Base-by-base conservation (phyloP, 30 jellyfish, hydroid and myxozoan genomes). In the Chrysaora quinquecirrha region DNA sequence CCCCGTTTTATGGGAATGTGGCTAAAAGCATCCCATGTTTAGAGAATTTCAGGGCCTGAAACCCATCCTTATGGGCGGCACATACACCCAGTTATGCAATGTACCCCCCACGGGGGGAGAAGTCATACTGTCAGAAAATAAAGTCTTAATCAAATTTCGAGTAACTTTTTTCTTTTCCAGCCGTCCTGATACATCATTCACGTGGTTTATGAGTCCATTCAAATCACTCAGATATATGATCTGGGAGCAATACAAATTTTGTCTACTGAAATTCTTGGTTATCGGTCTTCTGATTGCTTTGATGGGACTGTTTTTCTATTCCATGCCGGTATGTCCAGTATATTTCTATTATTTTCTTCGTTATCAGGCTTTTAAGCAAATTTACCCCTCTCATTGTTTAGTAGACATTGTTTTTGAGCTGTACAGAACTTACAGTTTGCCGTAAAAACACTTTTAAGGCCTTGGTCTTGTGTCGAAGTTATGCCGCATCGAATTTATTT, bases 181-280 rank as follows among this genome's bases (percentile, higher is more conserved):
- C 63, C 98, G 98, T 9, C 98, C 98, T 22, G 96, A 83, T 67
- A 90, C 96, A 19, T 90, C 98, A 0, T 83, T 84, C 83, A 79
- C 98, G 48, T 90, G 98, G 98, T 90, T 90, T 48, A 86, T 83
- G 94, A 83, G 85, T 52, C 96, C 98, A 28, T 84, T 90, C 82
- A 90, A 84, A 63, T 79, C 94, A 31, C 89, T 90, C 1, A 87
- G 95, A 9, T 85, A 90, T 80, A 78, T 90, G 94, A 90, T 90
- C 27, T 90, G 98, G 98, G 96, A 83, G 58, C 98, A 86, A 35
- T 90, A 90, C 89, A 90, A 90, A 86, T 80, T 79, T 54, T 90
- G 98, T 63, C 38, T 90, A 47, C 78, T 90, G 90, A 90, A 87
- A 71, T 90, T 90, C 64, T 66, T 90, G 84, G 98, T 90, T 9